Evolutionary conservation across 2,888 invertebrate species (phyloP).

Genomic region (Polymixis flavicincta): DNA sequence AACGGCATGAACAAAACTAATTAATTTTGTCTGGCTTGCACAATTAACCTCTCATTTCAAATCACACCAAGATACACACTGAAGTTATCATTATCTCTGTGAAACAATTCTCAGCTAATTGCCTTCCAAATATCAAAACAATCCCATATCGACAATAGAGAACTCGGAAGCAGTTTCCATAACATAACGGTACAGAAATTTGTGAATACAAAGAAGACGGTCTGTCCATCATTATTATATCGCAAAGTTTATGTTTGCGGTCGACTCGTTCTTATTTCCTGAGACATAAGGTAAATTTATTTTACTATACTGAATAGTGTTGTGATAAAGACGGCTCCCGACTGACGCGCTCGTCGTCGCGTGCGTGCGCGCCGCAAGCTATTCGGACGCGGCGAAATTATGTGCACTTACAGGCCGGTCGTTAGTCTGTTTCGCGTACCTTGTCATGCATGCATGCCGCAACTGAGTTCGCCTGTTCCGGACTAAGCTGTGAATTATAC

Average conservation of each 20-base stretch:
- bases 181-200: constrained; percentile 83
- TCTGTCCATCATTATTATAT: constrained; percentile 73
- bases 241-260: constrained; percentile 56
- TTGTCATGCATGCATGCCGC: constrained; percentile 76
- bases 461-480: constrained; percentile 57
- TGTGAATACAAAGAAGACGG: constrained; percentile 75
- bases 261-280: constrained; percentile 59
- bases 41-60: not conserved
- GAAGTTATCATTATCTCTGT: constrained; percentile 35
- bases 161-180: constrained; percentile 84
- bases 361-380: constrained; percentile 87
- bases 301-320: constrained; percentile 61
- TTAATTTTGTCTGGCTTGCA: not conserved
- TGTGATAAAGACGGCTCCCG: constrained; percentile 76
- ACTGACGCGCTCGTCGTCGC: constrained; percentile 80
- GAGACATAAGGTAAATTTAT: constrained; percentile 68
- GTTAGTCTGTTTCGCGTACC: constrained; percentile 81
- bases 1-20: not conserved
- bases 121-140: constrained; percentile 67
- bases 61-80: not conserved
- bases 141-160: constrained; percentile 70
- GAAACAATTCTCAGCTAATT: constrained; percentile 57
- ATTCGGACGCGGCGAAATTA: constrained; percentile 87
- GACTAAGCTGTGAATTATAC: constrained; percentile 33
- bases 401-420: constrained; percentile 82